Evolutionary conservation across 2,888 invertebrate genomes (phyloP).

Genomic region (Lysandra bellargus): DNA sequence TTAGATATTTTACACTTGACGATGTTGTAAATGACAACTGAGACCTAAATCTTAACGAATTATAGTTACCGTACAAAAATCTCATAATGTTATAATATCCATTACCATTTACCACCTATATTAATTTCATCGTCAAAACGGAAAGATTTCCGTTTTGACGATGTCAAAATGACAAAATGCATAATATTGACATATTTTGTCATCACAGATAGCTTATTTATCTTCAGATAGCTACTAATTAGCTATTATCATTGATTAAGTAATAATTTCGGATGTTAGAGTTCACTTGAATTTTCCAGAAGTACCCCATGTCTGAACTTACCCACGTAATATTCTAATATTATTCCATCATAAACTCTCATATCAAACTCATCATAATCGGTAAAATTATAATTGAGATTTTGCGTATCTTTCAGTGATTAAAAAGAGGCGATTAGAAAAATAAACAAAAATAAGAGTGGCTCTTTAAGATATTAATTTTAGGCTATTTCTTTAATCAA

Average conservation of each 20-base stretch:
- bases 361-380: not conserved
- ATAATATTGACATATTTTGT: too few species aligned
- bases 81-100: not conserved
- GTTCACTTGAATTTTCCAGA: not conserved
- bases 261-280: not conserved
- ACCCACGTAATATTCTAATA: not conserved
- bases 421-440: not conserved
- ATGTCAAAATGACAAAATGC: too few species aligned
- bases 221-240: not conserved
- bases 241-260: not conserved
- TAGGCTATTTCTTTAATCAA: not conserved
- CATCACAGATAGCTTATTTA: not conserved
- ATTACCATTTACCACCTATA: not conserved
- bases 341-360: too few species aligned
- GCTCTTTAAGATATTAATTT: not conserved
- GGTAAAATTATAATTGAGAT: not conserved
- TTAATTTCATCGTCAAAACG: not conserved
- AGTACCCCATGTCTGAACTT: not conserved
- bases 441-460: not conserved
- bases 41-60: constrained; percentile 5
- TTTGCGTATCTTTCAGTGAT: not conserved
- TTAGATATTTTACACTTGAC: not conserved
- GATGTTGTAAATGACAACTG: not conserved
- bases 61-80: constrained; percentile 8
- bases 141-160: too few species aligned